Conservation (phyloP, 2,888 invertebrate genomes). For the Drosophila cyrtoloma region DNA sequence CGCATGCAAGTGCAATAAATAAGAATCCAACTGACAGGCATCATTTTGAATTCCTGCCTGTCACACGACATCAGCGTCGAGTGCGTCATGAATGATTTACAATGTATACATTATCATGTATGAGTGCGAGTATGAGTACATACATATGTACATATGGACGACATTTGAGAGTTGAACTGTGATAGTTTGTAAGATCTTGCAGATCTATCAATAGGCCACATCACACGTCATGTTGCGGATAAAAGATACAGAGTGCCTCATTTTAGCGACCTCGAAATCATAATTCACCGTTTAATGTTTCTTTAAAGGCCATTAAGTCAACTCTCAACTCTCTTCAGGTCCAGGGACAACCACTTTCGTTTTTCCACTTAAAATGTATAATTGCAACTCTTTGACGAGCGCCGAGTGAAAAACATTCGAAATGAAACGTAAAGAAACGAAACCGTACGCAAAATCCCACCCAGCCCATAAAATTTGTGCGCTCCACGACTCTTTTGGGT, state of each 20-base stretch:
- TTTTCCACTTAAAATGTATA: slow-evolving; percentile 75
- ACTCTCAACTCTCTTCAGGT: slow-evolving; percentile 47
- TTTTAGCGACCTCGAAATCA: slow-evolving; percentile 71
- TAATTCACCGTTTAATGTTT: slow-evolving; percentile 65
- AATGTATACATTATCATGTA: neutral
- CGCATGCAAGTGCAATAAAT: slow-evolving; percentile 63
- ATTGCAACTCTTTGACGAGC: slow-evolving; percentile 78
- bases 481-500: slow-evolving; percentile 22
- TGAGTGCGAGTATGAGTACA: neutral
- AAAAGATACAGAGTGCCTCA: slow-evolving; percentile 22
- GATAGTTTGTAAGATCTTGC: slow-evolving; percentile 19
- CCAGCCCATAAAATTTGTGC: slow-evolving; percentile 28
- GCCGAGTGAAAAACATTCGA: slow-evolving; percentile 35
- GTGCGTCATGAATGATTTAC: slow-evolving; percentile 53
- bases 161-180: slow-evolving; percentile 26
- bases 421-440: slow-evolving; percentile 23
- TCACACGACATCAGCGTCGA: slow-evolving; percentile 45
- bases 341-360: slow-evolving; percentile 60
- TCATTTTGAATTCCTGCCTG: slow-evolving; percentile 68
- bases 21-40: slow-evolving; percentile 66
- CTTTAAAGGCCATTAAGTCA: slow-evolving; percentile 70
- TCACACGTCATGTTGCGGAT: slow-evolving; percentile 40
- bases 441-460: slow-evolving; percentile 15
- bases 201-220: slow-evolving; percentile 16
- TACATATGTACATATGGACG: slow-evolving; percentile 15